A percentile compares a stretch with the other conserved stretches of the same genome.
Conservation (phyloP, 1,140 invertebrate genomes). For the Cydia fagiglandana region DNA sequence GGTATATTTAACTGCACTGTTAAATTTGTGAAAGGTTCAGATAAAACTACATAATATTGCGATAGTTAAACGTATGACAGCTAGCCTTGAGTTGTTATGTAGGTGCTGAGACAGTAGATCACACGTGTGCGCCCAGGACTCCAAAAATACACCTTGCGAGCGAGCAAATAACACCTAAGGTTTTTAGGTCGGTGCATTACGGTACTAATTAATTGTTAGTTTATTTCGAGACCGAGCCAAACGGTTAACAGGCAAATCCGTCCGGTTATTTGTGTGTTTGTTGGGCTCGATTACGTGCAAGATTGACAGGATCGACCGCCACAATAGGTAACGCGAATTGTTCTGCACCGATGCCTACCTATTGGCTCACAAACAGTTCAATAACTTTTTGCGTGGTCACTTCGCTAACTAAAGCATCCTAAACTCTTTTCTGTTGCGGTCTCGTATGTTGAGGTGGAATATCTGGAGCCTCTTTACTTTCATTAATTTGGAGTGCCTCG, state of each 20-base stretch:
- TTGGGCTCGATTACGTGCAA: conserved; percentile 3
- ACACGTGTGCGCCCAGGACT: conserved; percentile 36
- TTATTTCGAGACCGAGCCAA: conserved; percentile 30
- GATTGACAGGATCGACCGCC: neutral
- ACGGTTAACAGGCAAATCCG: conserved; percentile 22
- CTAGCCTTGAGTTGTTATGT: conserved; percentile 21
- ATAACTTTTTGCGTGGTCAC: neutral
- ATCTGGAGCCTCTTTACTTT: too few relatives aligned
- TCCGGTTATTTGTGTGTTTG: conserved; percentile 26
- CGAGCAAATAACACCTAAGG: conserved; percentile 33
- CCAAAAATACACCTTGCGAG: conserved; percentile 49
- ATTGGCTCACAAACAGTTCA: neutral
- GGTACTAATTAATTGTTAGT: conserved; percentile 33
- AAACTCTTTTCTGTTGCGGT: neutral
- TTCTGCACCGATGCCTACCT: neutral
- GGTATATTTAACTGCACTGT: neutral
- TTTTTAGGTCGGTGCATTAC: conserved; percentile 34
- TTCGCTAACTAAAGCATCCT: neutral
- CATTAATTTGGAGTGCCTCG: neutral
- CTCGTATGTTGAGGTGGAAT: neutral
- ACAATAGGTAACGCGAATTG: neutral
- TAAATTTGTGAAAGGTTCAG: conserved; percentile 21
- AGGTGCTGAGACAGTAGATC: conserved; percentile 12
- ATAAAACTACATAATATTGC: neutral
- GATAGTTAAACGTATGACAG: conserved; percentile 17